These are phyloP conservation scores for Sinhomidia bicolor DNA, from an alignment of 2,888 invertebrate genomes.

Conservation along the genomic window DNA sequence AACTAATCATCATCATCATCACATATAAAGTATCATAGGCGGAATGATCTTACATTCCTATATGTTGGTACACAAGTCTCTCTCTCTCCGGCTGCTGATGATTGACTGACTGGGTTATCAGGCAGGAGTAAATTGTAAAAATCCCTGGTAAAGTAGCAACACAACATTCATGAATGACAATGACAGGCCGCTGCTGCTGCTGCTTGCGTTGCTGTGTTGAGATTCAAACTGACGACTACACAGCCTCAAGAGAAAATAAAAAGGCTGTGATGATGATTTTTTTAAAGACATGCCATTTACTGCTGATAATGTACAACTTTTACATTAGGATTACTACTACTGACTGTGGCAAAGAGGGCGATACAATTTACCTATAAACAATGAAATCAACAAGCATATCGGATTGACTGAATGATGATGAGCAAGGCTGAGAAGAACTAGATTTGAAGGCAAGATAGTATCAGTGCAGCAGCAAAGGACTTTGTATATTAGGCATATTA, in stretches of 20 bases:
- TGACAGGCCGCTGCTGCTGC: background rate
- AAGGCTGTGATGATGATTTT: background rate
- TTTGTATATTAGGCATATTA: background rate
- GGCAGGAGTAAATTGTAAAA: slow-evolving; percentile 42
- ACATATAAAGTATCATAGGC: slow-evolving; percentile 21
- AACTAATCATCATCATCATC: slow-evolving; percentile 21
- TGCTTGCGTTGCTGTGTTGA: background rate
- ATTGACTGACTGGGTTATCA: slow-evolving; percentile 58
- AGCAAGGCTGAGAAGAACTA: slow-evolving; percentile 55
- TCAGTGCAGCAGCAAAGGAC: slow-evolving; percentile 48
- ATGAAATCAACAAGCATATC: slow-evolving; percentile 35
- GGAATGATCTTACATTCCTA: background rate
- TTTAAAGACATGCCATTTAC: background rate
- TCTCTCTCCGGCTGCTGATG: slow-evolving; percentile 14
- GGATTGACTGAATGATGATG: slow-evolving; percentile 53
- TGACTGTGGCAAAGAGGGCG: slow-evolving; percentile 16
- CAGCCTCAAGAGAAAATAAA: slow-evolving; percentile 40
- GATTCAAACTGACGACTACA: no score
- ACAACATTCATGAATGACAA: slow-evolving; percentile 36
- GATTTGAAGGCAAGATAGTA: slow-evolving; percentile 59
- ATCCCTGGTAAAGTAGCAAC: background rate
- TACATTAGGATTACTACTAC: background rate
- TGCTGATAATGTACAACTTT: background rate
- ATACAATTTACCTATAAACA: slow-evolving; percentile 19
- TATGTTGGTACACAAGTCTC: slow-evolving; percentile 16